Evolutionary conservation across 2,113 vertebrate genomes (phyloP).

Genomic region (Rana temporaria): DNA sequence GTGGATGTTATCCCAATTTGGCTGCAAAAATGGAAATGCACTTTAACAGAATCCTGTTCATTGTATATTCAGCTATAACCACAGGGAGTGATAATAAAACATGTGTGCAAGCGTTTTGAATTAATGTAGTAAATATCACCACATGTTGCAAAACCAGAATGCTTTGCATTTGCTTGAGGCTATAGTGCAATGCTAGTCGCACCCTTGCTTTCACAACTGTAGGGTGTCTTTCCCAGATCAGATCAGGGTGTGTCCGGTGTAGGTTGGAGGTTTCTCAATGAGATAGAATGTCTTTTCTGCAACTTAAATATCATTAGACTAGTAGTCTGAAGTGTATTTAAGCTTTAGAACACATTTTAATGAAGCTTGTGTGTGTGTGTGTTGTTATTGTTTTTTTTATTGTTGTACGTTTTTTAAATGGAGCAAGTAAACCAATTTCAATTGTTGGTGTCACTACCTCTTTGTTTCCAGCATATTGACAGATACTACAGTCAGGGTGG

Average conservation of each 20-base stretch:
- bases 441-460: too few relatives aligned
- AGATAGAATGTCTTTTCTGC: background rate
- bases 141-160: background rate
- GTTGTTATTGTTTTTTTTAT: background rate
- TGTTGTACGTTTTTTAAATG: too few relatives aligned
- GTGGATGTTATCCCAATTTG: too few relatives aligned
- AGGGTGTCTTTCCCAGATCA: background rate
- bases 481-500: background rate
- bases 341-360: too few relatives aligned
- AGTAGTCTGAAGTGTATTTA: background rate
- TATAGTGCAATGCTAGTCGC: constrained; percentile 13
- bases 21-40: too few relatives aligned
- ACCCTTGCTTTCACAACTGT: constrained; percentile 21
- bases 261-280: background rate
- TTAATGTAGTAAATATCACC: too few relatives aligned
- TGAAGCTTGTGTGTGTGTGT: background rate
- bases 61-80: too few relatives aligned
- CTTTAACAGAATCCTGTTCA: too few relatives aligned
- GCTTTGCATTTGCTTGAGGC: background rate
- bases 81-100: too few relatives aligned
- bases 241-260: constrained; percentile 25
- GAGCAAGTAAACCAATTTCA: too few relatives aligned
- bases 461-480: background rate
- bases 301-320: background rate
- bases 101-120: too few relatives aligned